Evolutionary conservation across 2,797 vertebrate genomes (phyloP).

Genomic region (Phyllotis vaccarum): DNA sequence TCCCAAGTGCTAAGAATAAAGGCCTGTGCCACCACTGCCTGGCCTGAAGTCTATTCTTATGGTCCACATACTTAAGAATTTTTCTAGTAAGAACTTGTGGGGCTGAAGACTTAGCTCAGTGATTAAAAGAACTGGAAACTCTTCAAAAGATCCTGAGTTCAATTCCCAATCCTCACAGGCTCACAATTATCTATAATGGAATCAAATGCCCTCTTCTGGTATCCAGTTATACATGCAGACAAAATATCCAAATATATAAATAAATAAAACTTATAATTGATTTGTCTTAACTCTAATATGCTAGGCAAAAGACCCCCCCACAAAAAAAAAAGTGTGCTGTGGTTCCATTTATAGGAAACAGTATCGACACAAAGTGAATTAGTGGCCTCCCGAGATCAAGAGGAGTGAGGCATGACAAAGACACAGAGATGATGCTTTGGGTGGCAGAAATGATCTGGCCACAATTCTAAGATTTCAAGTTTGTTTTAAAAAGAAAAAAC

Average conservation of each 20-base stretch:
- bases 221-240: background rate
- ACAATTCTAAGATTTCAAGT: background rate
- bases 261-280: background rate
- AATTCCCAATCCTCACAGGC: background rate
- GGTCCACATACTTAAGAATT: background rate
- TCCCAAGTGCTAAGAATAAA: background rate
- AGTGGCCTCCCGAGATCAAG: background rate
- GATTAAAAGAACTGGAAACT: background rate
- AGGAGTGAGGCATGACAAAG: background rate
- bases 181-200: background rate
- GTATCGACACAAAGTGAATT: background rate
- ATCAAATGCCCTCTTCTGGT: background rate
- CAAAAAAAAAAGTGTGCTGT: background rate
- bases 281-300: background rate
- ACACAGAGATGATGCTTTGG: background rate
- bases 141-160: background rate
- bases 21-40: background rate
- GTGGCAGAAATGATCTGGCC: background rate
- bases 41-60: background rate
- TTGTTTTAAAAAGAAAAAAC: background rate
- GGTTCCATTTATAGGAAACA: background rate
- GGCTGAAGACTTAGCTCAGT: background rate
- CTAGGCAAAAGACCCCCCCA: background rate
- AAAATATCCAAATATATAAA: background rate
- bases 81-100: slow-evolving; percentile 9